Conservation (phyloP, 2,113 vertebrate species). For the Corythaeola cristata region DNA sequence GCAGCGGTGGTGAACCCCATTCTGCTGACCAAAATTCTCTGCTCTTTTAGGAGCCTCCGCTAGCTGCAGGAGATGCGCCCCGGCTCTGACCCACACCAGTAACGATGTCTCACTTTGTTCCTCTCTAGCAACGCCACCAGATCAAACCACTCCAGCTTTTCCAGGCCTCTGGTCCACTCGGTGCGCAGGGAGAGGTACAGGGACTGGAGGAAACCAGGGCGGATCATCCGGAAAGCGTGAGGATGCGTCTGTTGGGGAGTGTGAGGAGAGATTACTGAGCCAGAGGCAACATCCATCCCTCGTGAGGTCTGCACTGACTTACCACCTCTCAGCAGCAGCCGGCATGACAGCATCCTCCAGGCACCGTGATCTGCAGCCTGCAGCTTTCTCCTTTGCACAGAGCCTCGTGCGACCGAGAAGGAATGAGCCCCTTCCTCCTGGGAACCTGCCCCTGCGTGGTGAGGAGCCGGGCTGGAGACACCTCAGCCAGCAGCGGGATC, state of each 20-base stretch:
- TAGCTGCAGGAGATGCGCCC: background rate
- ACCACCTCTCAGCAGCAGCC: background rate
- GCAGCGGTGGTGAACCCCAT: rapidly evolving
- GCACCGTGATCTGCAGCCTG: background rate
- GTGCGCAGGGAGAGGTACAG: conserved; percentile 60
- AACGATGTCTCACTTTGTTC: background rate
- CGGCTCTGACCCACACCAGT: background rate
- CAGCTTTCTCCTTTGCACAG: background rate
- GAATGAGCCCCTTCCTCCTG: background rate
- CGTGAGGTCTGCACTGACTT: background rate
- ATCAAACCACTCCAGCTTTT: conserved; percentile 10
- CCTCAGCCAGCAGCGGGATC: background rate
- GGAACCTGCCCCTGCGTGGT: background rate
- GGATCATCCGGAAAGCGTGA: conserved; percentile 84
- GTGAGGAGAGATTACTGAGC: background rate
- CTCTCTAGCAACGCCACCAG: background rate
- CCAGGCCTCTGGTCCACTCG: conserved; percentile 62
- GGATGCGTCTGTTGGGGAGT: no score
- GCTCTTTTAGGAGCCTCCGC: background rate
- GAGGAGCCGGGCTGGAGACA: rapidly evolving
- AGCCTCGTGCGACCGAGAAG: rapidly evolving
- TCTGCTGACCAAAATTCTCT: background rate
- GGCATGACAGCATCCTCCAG: background rate
- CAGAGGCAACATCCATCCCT: background rate
- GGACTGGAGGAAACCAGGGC: conserved; percentile 79